phyloP scores from a whole-genome alignment of 2,113 vertebrate species.

The Macrotis lagotis region DNA sequence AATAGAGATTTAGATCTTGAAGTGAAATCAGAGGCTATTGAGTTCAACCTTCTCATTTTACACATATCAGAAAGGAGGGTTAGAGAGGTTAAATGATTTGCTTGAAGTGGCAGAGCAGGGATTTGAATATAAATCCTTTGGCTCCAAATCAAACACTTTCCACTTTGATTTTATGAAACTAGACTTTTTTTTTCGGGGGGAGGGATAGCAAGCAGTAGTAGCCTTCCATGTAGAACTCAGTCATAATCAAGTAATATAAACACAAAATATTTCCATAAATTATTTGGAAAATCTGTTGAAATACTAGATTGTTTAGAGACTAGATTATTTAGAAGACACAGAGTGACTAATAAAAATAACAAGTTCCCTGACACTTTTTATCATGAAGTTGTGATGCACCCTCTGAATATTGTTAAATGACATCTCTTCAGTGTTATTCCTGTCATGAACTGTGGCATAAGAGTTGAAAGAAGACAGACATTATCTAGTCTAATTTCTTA shows the following conservation, averaged over 20 bases:
- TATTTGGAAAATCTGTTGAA: neutral
- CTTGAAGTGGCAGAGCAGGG: neutral
- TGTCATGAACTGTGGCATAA: neutral
- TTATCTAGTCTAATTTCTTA: neutral
- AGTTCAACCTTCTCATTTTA: neutral
- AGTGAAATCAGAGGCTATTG: neutral
- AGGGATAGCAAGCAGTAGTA: slow-evolving; percentile 22
- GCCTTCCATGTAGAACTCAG: neutral
- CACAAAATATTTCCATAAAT: neutral
- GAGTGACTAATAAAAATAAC: neutral
- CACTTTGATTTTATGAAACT: neutral
- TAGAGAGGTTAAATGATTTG: neutral
- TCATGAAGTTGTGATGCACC: neutral
- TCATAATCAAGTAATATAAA: neutral
- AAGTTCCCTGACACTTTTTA: slow-evolving; percentile 5
- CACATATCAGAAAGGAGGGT: neutral
- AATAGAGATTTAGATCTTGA: neutral
- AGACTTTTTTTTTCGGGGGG: neutral
- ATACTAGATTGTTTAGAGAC: neutral
- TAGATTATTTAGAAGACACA: neutral
- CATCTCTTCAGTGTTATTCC: slow-evolving; percentile 16
- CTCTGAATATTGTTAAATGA: neutral
- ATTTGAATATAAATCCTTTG: neutral
- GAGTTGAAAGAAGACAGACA: slow-evolving; percentile 20
- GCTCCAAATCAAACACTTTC: neutral